Evolutionary conservation across 1,140 invertebrate genomes (phyloP).

Genomic region (Trachymyrmex septentrionalis): DNA sequence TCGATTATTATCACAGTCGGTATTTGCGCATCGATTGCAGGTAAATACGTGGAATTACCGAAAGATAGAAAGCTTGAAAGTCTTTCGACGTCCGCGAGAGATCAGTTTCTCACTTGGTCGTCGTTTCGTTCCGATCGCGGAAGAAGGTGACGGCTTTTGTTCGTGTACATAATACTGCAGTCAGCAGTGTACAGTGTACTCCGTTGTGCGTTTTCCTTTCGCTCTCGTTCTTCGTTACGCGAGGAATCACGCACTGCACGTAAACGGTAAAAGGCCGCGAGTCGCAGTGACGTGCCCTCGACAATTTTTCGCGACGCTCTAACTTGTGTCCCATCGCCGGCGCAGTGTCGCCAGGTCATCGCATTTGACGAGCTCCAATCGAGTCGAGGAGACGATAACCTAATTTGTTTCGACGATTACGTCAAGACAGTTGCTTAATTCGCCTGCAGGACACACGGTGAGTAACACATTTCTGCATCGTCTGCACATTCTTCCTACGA

Average conservation of each 20-base stretch:
- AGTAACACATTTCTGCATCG: not conserved
- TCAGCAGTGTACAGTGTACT: not conserved
- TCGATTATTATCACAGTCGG: too few species aligned
- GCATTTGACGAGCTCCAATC: slow-evolving; percentile 64
- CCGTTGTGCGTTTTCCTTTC: slow-evolving; percentile 15
- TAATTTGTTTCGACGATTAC: slow-evolving; percentile 44
- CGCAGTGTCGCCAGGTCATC: not conserved
- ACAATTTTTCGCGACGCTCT: not conserved
- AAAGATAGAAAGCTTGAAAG: too few species aligned
- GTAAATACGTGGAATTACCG: too few species aligned
- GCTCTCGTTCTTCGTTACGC: not conserved
- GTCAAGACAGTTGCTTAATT: slow-evolving; percentile 25
- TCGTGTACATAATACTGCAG: too few species aligned
- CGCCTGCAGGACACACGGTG: not conserved
- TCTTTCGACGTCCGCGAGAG: too few species aligned
- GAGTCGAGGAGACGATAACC: slow-evolving; percentile 79
- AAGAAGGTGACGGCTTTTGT: too few species aligned
- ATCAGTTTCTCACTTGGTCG: too few species aligned
- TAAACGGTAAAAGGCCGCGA: not conserved
- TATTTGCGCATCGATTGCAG: too few species aligned
- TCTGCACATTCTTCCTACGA: not conserved
- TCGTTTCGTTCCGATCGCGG: too few species aligned
- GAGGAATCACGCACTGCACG: not conserved
- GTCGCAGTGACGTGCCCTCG: too few species aligned
- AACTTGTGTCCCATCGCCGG: not conserved